Conservation (phyloP, 1,140 invertebrate genomes). For the Danaus plexippus region DNA sequence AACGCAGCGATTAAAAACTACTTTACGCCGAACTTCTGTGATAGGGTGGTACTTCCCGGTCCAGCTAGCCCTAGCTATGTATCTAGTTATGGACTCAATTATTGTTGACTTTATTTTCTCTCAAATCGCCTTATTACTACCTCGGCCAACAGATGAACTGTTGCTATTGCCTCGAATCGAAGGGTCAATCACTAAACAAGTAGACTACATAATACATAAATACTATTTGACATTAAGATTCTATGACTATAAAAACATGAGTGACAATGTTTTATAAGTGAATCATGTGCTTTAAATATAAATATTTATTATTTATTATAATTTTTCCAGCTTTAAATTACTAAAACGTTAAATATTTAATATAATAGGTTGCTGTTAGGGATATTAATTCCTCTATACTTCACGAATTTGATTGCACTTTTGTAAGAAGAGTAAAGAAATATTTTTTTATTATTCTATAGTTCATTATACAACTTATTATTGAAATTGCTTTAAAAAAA, state of each 20-base stretch:
- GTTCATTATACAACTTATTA: conserved; percentile 6
- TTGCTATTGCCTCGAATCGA: too few species aligned
- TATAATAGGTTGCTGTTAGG: too few species aligned
- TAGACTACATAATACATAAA: too few species aligned
- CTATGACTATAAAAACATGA: too few species aligned
- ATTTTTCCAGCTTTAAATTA: too few species aligned
- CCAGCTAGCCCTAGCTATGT: too few species aligned
- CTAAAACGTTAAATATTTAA: neutral
- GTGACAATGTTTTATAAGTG: conserved; percentile 17
- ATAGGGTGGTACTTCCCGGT: too few species aligned
- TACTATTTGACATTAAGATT: too few species aligned
- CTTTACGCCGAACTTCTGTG: too few species aligned
- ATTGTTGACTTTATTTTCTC: conserved; percentile 58
- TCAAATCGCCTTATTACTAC: conserved; percentile 50
- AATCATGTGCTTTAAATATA: too few species aligned
- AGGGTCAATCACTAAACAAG: neutral
- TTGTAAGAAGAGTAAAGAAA: conserved; percentile 44
- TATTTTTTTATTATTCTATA: neutral
- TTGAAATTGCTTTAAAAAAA: conserved; percentile 1
- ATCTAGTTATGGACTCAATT: conserved; percentile 61
- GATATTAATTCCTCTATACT: too few species aligned
- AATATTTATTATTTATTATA: conserved; percentile 26
- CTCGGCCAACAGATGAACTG: conserved; percentile 51
- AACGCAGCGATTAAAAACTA: too few species aligned
- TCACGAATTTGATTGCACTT: conserved; percentile 34